phyloP scores from a whole-genome alignment of 2,113 vertebrate species.

The Poecile atricapillus region DNA sequence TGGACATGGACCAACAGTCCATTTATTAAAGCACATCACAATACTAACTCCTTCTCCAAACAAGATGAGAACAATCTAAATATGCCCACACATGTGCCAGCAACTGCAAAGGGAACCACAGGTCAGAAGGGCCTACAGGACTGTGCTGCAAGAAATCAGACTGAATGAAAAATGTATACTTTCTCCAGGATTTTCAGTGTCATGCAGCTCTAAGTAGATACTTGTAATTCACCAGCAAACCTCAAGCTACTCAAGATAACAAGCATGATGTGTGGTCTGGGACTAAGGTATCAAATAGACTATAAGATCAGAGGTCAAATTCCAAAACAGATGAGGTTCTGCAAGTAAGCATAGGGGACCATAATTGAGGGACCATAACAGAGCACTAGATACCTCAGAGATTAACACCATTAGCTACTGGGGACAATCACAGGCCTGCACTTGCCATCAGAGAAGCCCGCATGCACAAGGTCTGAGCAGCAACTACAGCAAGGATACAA shows the following conservation, averaged over 20 bases:
- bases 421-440: not conserved
- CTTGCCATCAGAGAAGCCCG: not conserved
- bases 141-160: not conserved
- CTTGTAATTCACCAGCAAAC: not conserved
- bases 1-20: not conserved
- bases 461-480: not conserved
- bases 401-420: not conserved
- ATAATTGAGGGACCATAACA: not conserved
- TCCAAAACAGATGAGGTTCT: not conserved
- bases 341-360: not conserved
- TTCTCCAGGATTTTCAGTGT: not conserved
- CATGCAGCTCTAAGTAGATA: not conserved
- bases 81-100: accelerated
- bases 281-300: not conserved
- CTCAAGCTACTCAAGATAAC: not conserved
- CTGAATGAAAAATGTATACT: not conserved
- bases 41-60: not conserved
- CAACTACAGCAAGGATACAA: not conserved
- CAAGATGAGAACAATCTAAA: not conserved
- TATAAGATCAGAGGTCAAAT: not conserved
- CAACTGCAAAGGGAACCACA: not conserved
- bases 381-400: not conserved
- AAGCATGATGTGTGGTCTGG: not conserved
- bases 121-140: not conserved
- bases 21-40: not conserved